These are phyloP conservation scores for Cosmia pyralina DNA, from an alignment of 2,888 invertebrate species.

Conservation along the genomic window DNA sequence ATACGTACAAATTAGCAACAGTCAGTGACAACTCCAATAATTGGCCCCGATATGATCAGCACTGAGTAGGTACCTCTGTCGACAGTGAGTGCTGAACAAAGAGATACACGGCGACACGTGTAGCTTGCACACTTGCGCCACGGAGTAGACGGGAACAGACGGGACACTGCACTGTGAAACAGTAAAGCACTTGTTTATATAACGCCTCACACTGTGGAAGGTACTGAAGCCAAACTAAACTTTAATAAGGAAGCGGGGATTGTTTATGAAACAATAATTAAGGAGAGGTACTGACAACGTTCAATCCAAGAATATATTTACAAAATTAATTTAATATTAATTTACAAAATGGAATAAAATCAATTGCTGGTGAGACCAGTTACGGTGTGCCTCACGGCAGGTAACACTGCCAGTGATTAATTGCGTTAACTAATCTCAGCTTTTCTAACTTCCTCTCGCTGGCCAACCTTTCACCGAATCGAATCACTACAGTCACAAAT, in stretches of 20 bases:
- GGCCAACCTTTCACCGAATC: not conserved
- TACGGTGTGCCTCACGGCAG: not conserved
- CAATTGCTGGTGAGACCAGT: not conserved
- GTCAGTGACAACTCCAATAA: constrained; percentile 28
- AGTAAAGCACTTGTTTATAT: not conserved
- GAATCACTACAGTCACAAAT: not conserved
- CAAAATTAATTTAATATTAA: too few species aligned
- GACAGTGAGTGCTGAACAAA: constrained; percentile 51
- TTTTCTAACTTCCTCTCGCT: not conserved
- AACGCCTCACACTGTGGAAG: not conserved
- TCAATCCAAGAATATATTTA: not conserved
- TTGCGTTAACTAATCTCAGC: not conserved
- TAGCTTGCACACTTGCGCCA: constrained; percentile 19
- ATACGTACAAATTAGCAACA: constrained; percentile 13
- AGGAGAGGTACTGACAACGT: not conserved
- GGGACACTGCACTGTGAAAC: not conserved
- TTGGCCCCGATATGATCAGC: constrained; percentile 49
- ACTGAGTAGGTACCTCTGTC: constrained; percentile 21
- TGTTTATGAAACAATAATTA: not conserved
- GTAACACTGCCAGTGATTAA: not conserved
- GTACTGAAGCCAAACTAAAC: not conserved
- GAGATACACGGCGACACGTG: constrained; percentile 36
- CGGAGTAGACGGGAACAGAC: constrained; percentile 12
- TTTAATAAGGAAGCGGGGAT: not conserved
- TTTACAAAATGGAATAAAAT: not conserved